A percentile compares a stretch with the other conserved stretches of the same genome.
phyloP scores from a whole-genome alignment of 2,113 vertebrate genomes.

The Eptesicus fuscus region DNA sequence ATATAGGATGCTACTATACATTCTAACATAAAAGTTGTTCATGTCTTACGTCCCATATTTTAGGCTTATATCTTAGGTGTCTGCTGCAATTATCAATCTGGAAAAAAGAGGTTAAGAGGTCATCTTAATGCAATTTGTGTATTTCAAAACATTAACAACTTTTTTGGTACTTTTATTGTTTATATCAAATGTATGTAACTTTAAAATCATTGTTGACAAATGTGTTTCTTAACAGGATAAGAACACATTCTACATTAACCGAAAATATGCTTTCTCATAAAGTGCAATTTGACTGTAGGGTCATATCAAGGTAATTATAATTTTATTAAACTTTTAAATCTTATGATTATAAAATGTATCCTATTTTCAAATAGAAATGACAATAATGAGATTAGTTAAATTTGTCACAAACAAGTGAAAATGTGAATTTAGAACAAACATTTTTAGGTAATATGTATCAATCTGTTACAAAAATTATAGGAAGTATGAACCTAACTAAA shows the following conservation, averaged over 20 bases:
- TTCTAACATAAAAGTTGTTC: neutral
- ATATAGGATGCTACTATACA: neutral
- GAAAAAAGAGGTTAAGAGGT: neutral
- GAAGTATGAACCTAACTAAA: neutral
- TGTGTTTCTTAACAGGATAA: constrained; percentile 82
- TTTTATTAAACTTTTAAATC: constrained; percentile 11
- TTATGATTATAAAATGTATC: neutral
- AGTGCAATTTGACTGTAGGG: constrained; percentile 85
- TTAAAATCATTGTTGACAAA: constrained; percentile 28
- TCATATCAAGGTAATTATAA: constrained; percentile 84
- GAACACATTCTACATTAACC: constrained; percentile 85
- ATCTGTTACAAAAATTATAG: neutral
- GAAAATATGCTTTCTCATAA: constrained; percentile 87
- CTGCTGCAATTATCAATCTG: neutral
- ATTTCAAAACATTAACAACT: neutral
- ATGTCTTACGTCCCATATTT: neutral
- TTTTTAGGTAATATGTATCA: neutral
- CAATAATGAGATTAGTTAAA: neutral
- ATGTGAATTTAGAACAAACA: neutral
- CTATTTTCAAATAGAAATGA: neutral
- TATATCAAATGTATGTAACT: neutral
- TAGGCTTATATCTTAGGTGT: neutral
- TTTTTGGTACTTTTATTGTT: neutral
- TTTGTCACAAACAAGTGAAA: constrained; percentile 3
- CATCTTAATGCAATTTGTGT: neutral